Evolutionary conservation across 2,113 vertebrate species (phyloP), one percentile per base, ranked within the genome.

Genomic region (Coptodon bakossiorum): DNA sequence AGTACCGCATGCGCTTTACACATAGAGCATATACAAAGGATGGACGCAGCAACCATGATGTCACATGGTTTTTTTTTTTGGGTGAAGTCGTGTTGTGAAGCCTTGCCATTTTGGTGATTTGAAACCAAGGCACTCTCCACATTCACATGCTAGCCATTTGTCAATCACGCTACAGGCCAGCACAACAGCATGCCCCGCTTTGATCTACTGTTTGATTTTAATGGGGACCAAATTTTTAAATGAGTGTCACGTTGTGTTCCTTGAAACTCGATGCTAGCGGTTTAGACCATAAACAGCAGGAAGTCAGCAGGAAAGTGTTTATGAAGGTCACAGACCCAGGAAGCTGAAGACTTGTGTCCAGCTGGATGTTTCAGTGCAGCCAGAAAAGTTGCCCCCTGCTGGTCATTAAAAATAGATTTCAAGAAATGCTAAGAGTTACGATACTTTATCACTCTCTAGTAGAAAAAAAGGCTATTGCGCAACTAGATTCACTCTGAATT

Each of bases 41-140:
- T 7, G 24, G 43, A 31, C 1, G 1, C 1, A 50, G 71, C 16
- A 50, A 50, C 45, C 16, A 17, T 31, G 27, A 78, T 3, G 45
- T 31, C 27, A 78, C 24, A 38, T 10, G 0, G n/a, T 10, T 40
- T 11, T 40, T 31, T 48, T 16, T 29, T 29, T 45, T 9, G 0
- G 0, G 13, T 43, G 40, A 50, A 78, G 71, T 50, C 2, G 1
- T 50, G 43, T 31, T 50, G 4, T 76, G 24, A 76, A 76, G 16
- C 16, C 24, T 76, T 48, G 17, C 16, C 27, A 31, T 78, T 31
- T 78, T 50, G 45, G 16, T 50, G 71, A 31, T 52, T 78, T 80
- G 63, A 8, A 52, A 34, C 71, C 48, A 6, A 24, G 34, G 66
- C n/a, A 80, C 45, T 27, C 11, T 50, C 0, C 9, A 19, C 45